Conservation (phyloP, 2,888 invertebrate species). For the Capitulum mitella region DNA sequence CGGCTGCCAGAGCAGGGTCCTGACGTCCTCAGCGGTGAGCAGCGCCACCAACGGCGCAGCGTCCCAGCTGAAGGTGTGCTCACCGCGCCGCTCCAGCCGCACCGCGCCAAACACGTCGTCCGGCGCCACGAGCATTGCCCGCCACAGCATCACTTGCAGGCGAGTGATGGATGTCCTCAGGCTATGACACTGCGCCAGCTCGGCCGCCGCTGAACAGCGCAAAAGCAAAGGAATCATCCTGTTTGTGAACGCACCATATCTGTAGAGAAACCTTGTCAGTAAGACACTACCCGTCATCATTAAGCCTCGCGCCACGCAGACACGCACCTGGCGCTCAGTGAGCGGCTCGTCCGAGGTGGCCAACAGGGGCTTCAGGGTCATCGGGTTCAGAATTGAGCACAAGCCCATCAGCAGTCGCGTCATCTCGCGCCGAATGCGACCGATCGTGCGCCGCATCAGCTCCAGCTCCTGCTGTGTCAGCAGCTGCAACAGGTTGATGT, state of each 20-base stretch:
- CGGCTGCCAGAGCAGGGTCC: not conserved
- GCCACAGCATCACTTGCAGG: not conserved
- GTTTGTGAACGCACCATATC: too few species aligned
- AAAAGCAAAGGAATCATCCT: not conserved
- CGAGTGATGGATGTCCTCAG: not conserved
- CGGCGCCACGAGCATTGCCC: not conserved
- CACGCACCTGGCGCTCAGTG: not conserved
- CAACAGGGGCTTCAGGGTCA: not conserved
- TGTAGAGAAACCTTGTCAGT: too few species aligned
- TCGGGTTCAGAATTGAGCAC: not conserved
- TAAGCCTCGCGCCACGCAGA: constrained; percentile 50
- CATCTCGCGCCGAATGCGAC: not conserved
- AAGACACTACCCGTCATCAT: too few species aligned
- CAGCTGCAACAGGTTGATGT: not conserved
- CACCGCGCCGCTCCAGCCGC: not conserved
- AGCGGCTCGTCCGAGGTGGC: not conserved
- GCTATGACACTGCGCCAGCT: not conserved
- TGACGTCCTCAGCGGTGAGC: not conserved
- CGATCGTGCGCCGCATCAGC: not conserved
- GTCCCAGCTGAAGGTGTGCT: not conserved
- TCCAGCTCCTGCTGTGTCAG: not conserved
- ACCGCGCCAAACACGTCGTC: not conserved
- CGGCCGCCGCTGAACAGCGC: not conserved
- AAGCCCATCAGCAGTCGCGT: not conserved
- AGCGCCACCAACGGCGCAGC: not conserved